Conservation (phyloP, 2,113 vertebrate species). For the Poicephalus meyeri region DNA sequence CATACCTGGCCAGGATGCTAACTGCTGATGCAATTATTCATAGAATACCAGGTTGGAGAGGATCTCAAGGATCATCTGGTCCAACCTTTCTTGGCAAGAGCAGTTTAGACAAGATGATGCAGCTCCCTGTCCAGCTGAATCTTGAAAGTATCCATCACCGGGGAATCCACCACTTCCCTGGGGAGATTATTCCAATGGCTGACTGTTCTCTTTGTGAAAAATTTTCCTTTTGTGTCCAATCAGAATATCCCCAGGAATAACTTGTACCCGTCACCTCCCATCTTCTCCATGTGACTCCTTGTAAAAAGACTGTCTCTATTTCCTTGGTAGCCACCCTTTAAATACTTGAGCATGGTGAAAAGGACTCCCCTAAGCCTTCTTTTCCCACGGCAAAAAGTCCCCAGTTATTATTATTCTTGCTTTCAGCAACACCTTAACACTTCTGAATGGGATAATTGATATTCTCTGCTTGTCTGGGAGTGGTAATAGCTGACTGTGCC, state of each 20-base stretch:
- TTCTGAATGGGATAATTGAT: neutral
- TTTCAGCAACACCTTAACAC: neutral
- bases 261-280: neutral
- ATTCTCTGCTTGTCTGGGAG: neutral
- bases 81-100: neutral
- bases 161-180: neutral
- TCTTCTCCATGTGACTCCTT: neutral
- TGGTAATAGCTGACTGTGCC: neutral
- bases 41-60: neutral
- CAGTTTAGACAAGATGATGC: neutral
- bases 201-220: neutral
- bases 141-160: neutral
- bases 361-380: neutral
- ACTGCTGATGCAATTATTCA: neutral
- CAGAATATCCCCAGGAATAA: neutral
- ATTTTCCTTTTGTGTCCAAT: neutral
- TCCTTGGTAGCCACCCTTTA: neutral
- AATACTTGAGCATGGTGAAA: neutral
- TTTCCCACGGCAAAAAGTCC: neutral
- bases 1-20: neutral
- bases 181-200: neutral
- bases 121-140: neutral
- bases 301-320: neutral
- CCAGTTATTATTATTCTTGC: neutral
- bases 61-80: neutral